Evolutionary conservation across 1,140 invertebrate genomes (phyloP), one percentile per base, ranked within the genome.

Genomic region (Aphaenogaster floridana): DNA sequence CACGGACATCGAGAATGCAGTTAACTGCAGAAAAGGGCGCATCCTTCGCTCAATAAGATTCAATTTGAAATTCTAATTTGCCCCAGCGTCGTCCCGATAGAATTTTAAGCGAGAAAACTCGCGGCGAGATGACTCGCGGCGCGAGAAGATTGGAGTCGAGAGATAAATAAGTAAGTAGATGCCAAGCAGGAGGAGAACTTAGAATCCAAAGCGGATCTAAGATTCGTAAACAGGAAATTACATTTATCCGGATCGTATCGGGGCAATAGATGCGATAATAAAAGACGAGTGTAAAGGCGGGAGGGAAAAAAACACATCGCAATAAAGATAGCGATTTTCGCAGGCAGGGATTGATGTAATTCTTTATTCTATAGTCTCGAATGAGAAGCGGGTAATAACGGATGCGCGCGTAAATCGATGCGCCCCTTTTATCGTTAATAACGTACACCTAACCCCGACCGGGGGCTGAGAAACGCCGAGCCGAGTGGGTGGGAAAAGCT

Each of bases 101-200:
- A 84, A 84, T 84, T 74, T 84, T 48, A 84, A 84, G 71, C 80
- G 54, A 84, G 69, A 84, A 76, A 84, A 84, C 69, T 76, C 80
- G 54, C 28, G 69, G 66, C 50, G 79, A 69, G 64, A 71, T 66
- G 59, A 66, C 77, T 71, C 79, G 79, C 48, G 13, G 28, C 77
- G 64, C 80, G 69, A 48, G 28, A 74, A 61, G 69, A 84, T 84
- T 72, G 69, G 59, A 74, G 69, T 50, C 28, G 54, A 36, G 80
- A 61, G 80, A 84, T 74, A 84, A 84, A 84, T 84, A 61, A 76
- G 54, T 74, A 59, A 74, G 68, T 74, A 61, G 68, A 83, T 15
- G 50, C 34, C 15, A 15, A n/a, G 52, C 52, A n/a, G 9, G 36
- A 34, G 39, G n/a, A 15, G 50, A n/a, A 42, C 28, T 74, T 61